These are phyloP conservation scores for Protonemura montana DNA, from an alignment of 2,888 invertebrate genomes.

Conservation along the genomic window DNA sequence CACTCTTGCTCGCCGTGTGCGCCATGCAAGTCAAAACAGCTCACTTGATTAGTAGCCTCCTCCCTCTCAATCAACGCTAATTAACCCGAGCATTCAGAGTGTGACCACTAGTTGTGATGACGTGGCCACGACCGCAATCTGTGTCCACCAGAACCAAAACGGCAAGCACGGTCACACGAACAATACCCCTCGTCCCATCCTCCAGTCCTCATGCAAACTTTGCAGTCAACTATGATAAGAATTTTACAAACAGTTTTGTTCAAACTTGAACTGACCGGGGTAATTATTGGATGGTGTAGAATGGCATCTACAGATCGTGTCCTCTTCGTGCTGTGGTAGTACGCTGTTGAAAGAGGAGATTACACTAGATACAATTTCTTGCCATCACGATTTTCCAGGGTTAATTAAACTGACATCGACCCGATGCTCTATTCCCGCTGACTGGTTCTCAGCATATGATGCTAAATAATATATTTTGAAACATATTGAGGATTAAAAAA, in stretches of 20 bases:
- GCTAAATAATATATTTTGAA: too few species aligned
- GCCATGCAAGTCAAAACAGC: not conserved
- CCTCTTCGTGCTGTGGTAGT: too few species aligned
- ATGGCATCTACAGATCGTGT: not conserved
- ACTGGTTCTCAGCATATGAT: too few species aligned
- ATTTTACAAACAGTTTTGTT: not conserved
- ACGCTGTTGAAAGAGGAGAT: too few species aligned
- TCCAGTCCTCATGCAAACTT: not conserved
- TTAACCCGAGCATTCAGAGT: conserved; percentile 43
- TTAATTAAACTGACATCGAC: too few species aligned
- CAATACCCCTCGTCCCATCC: not conserved
- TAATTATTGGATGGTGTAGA: not conserved
- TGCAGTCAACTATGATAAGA: not conserved
- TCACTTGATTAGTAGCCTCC: conserved; percentile 9
- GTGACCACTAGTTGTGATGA: not conserved
- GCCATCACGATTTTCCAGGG: too few species aligned
- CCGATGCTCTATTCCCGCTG: too few species aligned
- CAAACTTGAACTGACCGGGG: not conserved
- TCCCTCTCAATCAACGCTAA: conserved; percentile 43
- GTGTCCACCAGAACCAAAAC: not conserved
- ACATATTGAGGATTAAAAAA: too few species aligned
- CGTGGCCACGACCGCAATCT: not conserved
- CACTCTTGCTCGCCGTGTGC: not conserved
- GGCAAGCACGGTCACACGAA: not conserved
- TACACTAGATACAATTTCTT: too few species aligned